A percentile compares a stretch with the other conserved stretches of the same genome.
Conservation (phyloP, 2,113 vertebrate species). For the Climacteris rufus region DNA sequence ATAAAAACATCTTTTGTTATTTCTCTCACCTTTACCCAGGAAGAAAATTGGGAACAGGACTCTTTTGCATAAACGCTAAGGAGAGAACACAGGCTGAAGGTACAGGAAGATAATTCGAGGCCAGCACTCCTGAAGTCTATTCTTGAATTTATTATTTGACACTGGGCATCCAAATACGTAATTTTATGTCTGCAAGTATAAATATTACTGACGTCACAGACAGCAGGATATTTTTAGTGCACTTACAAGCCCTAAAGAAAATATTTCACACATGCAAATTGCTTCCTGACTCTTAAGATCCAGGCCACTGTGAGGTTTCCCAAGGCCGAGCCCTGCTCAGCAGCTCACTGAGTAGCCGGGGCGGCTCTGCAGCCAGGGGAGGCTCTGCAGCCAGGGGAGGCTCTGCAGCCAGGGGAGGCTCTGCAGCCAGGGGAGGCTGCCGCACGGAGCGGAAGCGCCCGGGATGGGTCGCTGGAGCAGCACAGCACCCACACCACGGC, state of each 20-base stretch:
- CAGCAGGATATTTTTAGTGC: neutral
- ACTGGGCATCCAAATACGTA: neutral
- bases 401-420: neutral
- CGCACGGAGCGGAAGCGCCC: rapidly evolving
- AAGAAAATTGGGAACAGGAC: neutral
- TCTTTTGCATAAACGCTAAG: neutral
- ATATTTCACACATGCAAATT: neutral
- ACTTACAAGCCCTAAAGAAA: neutral
- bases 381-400: neutral
- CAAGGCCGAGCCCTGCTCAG: neutral
- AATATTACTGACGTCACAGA: neutral
- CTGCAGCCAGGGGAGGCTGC: neutral
- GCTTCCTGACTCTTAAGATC: neutral
- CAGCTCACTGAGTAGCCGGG: neutral
- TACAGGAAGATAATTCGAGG: neutral
- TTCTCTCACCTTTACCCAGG: neutral
- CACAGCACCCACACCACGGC: no score
- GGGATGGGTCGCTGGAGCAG: no score
- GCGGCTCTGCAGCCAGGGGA: neutral
- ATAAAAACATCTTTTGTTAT: neutral
- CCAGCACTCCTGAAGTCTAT: neutral
- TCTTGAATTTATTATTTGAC: neutral
- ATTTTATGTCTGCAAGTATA: neutral
- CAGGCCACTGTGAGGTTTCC: neutral
- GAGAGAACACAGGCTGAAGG: neutral